These are phyloP conservation scores for Empis stercorea DNA, from an alignment of 2,888 invertebrate genomes.

Conservation along the genomic window DNA sequence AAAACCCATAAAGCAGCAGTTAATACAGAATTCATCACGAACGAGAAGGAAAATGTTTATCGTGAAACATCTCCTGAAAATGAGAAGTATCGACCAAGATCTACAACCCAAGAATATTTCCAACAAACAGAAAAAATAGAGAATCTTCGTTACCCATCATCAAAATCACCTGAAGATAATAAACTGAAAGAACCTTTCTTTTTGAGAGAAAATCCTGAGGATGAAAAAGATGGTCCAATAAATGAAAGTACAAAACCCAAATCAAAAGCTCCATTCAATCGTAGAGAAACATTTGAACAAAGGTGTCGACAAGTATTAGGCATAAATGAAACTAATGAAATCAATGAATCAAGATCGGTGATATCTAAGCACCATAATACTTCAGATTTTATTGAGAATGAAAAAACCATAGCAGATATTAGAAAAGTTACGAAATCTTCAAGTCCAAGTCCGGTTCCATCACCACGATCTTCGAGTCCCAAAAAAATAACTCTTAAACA, in stretches of 20 bases:
- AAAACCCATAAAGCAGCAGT: slow-evolving; percentile 8
- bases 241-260: slow-evolving; percentile 27
- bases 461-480: neutral
- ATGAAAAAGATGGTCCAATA: slow-evolving; percentile 2
- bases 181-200: slow-evolving; percentile 1
- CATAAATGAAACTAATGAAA: slow-evolving; percentile 34
- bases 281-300: slow-evolving; percentile 62
- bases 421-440: neutral
- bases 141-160: neutral
- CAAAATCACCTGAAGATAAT: neutral
- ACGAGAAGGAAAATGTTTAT: neutral
- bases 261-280: slow-evolving; percentile 44
- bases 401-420: slow-evolving; percentile 7
- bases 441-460: neutral
- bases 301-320: slow-evolving; percentile 57
- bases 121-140: slow-evolving; percentile 18
- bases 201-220: neutral
- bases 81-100: slow-evolving; percentile 35
- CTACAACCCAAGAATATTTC: slow-evolving; percentile 37
- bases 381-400: slow-evolving; percentile 12
- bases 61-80: neutral
- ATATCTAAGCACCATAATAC: slow-evolving; percentile 11
- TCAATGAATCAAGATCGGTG: slow-evolving; percentile 22
- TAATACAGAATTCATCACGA: slow-evolving; percentile 4
- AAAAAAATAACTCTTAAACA: neutral